Conservation (phyloP, 2,797 vertebrate species). For the Acanthurus lineatus region DNA sequence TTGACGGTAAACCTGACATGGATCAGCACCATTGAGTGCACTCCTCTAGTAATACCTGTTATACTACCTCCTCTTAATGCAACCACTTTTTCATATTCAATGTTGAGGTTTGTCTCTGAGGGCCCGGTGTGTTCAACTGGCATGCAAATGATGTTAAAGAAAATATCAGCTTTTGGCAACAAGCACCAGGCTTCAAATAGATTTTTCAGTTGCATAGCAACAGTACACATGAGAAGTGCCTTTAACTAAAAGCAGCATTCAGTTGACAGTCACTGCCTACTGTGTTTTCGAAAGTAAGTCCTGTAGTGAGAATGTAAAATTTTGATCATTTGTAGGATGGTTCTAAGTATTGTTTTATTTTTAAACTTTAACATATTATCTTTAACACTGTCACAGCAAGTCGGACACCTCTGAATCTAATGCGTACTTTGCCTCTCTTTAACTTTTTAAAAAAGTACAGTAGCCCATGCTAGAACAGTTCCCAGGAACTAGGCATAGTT, state of each 20-base stretch:
- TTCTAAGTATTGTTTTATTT: not conserved
- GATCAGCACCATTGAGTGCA: too few relatives aligned
- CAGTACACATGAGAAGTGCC: slow-evolving; percentile 30
- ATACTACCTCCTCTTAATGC: not conserved
- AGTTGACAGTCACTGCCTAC: slow-evolving; percentile 10
- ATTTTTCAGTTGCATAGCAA: slow-evolving; percentile 63
- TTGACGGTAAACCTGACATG: too few relatives aligned
- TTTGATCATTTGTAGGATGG: not conserved
- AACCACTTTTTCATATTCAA: not conserved
- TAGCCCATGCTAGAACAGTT: too few relatives aligned
- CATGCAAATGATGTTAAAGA: slow-evolving; percentile 36
- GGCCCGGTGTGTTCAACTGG: slow-evolving; percentile 15
- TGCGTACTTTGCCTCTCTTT: not conserved
- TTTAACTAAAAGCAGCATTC: slow-evolving; percentile 28
- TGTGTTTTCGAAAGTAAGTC: not conserved
- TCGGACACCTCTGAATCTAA: not conserved
- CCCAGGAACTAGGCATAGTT: too few relatives aligned
- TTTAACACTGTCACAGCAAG: not conserved
- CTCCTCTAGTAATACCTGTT: not conserved
- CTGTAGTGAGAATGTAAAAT: too few relatives aligned
- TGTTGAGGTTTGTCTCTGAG: not conserved
- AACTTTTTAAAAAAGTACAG: not conserved
- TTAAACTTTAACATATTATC: not conserved
- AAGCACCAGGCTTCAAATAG: slow-evolving; percentile 47
- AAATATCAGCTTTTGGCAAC: slow-evolving; percentile 35